Evolutionary conservation across 64 coral and sea anemone species (phyloP).

Genomic region (Stylophora pistillata): DNA sequence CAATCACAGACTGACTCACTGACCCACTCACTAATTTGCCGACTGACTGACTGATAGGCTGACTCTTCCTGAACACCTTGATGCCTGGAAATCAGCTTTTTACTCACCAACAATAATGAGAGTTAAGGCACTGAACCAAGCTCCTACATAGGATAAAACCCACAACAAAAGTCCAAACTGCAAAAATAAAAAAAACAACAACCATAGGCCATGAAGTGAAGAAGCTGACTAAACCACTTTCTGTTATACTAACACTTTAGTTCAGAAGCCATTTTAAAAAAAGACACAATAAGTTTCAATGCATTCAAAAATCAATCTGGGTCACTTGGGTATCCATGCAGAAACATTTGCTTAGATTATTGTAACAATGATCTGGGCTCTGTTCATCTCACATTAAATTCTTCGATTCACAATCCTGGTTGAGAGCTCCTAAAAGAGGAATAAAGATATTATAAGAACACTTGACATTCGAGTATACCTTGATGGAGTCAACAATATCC

Average conservation of each 20-base stretch:
- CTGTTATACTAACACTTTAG: background rate
- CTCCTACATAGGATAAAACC: slow-evolving; percentile 94
- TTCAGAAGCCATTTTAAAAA: too few species aligned
- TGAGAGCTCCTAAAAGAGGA: background rate
- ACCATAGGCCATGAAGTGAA: background rate
- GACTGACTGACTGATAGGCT: background rate
- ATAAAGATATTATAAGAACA: background rate
- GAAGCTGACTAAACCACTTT: too few species aligned
- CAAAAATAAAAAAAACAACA: background rate
- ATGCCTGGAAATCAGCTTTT: too few species aligned
- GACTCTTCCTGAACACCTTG: background rate
- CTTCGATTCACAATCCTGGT: background rate
- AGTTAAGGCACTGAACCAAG: slow-evolving; percentile 87
- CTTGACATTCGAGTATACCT: slow-evolving; percentile 44
- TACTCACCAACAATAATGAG: slow-evolving; percentile 88
- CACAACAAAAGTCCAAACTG: slow-evolving; percentile 93
- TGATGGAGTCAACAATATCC: slow-evolving; percentile 96
- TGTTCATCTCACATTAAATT: background rate
- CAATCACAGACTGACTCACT: too few species aligned
- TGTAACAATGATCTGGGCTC: too few species aligned
- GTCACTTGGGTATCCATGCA: too few species aligned
- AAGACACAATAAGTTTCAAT: too few species aligned
- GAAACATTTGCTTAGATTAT: too few species aligned
- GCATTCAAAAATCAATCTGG: too few species aligned
- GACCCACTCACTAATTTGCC: too few species aligned